Percentiles rank a stretch among this genome's conserved stretches.
phyloP scores from a whole-genome alignment of 2,888 invertebrate species.

The Chrysolina americana region DNA sequence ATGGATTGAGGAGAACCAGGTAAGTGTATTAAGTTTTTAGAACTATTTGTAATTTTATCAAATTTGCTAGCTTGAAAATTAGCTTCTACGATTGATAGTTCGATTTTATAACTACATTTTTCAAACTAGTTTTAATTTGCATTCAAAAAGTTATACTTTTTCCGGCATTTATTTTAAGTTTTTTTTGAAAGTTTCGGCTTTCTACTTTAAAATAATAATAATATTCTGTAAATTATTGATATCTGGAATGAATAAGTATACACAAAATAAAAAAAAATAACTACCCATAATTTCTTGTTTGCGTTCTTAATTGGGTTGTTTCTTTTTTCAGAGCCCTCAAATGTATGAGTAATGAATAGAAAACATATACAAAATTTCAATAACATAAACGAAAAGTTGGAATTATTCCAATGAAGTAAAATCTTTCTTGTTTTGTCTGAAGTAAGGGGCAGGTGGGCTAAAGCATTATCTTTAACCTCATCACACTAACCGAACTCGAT shows the following conservation, averaged over 20 bases:
- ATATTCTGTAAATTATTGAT: slow-evolving; percentile 13
- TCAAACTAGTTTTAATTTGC: slow-evolving; percentile 12
- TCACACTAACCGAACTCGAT: too few species aligned
- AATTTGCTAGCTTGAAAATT: background rate
- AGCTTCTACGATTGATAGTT: slow-evolving; percentile 17
- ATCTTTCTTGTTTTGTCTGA: slow-evolving; percentile 7
- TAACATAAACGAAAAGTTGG: slow-evolving; percentile 17
- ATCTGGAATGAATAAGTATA: slow-evolving; percentile 13
- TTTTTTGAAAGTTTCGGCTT: background rate
- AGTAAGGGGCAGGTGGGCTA: too few species aligned
- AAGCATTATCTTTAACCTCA: too few species aligned
- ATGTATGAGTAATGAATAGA: slow-evolving; percentile 19
- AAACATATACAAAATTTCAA: slow-evolving; percentile 15
- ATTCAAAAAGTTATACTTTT: slow-evolving; percentile 18
- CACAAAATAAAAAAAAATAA: slow-evolving; percentile 10
- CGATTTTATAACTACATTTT: too few species aligned
- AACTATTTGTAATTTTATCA: slow-evolving; percentile 15
- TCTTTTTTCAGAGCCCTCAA: slow-evolving; percentile 20
- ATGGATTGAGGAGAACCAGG: slow-evolving; percentile 22
- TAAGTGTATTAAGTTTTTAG: slow-evolving; percentile 9
- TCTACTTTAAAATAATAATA: too few species aligned
- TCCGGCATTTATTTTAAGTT: slow-evolving; percentile 3
- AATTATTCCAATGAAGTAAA: slow-evolving; percentile 1
- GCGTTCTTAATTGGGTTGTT: slow-evolving; percentile 13
- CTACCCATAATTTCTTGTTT: too few species aligned